Conservation (phyloP, 1,140 invertebrate genomes). For the Cyphomyrmex costatus region DNA sequence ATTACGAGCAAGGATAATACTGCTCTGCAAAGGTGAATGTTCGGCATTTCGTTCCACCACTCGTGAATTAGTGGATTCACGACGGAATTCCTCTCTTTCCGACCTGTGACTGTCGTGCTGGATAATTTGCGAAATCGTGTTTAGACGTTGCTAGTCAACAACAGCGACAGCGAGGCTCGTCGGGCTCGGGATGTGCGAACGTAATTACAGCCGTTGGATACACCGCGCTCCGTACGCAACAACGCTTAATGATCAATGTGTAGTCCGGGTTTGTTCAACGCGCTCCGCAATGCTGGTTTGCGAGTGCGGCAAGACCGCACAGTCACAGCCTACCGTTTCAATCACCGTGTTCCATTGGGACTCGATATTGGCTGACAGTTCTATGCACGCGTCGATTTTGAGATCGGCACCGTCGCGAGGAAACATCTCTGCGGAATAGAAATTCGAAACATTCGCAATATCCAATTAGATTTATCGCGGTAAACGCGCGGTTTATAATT, state of each 20-base stretch:
- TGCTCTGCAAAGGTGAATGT: slow-evolving; percentile 29
- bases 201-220: slow-evolving; percentile 62
- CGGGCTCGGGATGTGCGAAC: slow-evolving; percentile 39
- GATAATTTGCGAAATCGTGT: slow-evolving; percentile 59
- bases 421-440: background rate
- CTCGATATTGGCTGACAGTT: slow-evolving; percentile 31
- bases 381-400: background rate
- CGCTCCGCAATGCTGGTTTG: slow-evolving; percentile 17
- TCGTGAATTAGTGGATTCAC: slow-evolving; percentile 32
- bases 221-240: slow-evolving; percentile 27
- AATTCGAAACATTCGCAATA: background rate
- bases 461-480: background rate
- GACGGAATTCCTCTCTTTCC: slow-evolving; percentile 33
- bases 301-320: slow-evolving; percentile 37
- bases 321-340: slow-evolving; percentile 37
- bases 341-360: slow-evolving; percentile 12
- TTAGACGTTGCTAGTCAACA: slow-evolving; percentile 57
- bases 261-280: slow-evolving; percentile 56
- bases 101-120: slow-evolving; percentile 29
- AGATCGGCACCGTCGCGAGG: background rate
- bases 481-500: too few relatives aligned
- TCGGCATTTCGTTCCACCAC: slow-evolving; percentile 38
- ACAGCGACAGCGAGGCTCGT: slow-evolving; percentile 2
- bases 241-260: slow-evolving; percentile 49
- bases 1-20: slow-evolving; percentile 14